Percentiles rank a stretch among this genome's conserved stretches.
Conservation (phyloP, 2,888 invertebrate genomes). For the Hartigia nigra region DNA sequence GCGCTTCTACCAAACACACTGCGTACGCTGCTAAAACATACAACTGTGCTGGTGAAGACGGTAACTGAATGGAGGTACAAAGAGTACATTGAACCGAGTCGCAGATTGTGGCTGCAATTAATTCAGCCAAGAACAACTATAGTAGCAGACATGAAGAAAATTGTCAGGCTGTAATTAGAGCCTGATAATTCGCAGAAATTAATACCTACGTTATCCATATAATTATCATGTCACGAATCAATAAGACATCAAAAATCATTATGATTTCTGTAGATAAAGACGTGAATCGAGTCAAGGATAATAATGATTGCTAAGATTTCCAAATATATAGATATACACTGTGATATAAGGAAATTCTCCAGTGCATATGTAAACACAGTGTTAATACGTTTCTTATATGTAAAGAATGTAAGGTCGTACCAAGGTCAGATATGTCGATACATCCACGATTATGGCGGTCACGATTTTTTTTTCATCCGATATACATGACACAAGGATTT, state of each 20-base stretch:
- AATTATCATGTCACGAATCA: not conserved
- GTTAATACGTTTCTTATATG: no score
- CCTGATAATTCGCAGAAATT: not conserved
- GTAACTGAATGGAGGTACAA: not conserved
- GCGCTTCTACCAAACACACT: not conserved
- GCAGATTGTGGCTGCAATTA: not conserved
- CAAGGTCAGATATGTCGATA: no score
- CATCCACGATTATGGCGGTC: no score
- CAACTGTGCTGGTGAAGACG: not conserved
- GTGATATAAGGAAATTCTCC: no score
- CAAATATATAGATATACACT: not conserved
- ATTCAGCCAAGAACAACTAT: not conserved
- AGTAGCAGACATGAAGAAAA: not conserved
- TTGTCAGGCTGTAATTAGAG: not conserved
- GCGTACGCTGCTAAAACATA: not conserved
- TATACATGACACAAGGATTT: no score
- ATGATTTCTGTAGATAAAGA: not conserved
- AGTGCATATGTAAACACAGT: no score
- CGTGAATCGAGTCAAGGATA: not conserved
- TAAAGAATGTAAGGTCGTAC: no score
- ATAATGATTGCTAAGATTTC: not conserved
- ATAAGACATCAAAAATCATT: no score
- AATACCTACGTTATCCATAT: not conserved
- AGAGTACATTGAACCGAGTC: conserved; percentile 1
- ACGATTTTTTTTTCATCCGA: no score